These are phyloP conservation scores for Pseudomyrmex dendroicus DNA, from an alignment of 1,140 invertebrate genomes.

Conservation along the genomic window DNA sequence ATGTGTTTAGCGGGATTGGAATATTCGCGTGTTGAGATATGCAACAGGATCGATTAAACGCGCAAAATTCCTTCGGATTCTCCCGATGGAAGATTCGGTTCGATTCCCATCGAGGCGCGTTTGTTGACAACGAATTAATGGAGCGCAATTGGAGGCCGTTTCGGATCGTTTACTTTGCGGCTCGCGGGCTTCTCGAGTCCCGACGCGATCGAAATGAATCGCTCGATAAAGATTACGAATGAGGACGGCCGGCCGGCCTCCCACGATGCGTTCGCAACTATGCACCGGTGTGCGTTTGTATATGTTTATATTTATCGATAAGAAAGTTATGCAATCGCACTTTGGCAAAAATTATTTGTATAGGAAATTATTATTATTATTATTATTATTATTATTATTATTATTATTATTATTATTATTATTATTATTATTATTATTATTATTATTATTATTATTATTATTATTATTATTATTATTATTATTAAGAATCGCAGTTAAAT, in stretches of 20 bases:
- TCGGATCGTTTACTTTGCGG: conserved; percentile 39
- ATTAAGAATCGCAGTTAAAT: too few species aligned
- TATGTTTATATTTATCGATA: too few species aligned
- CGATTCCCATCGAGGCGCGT: conserved; percentile 28
- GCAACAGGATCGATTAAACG: too few species aligned
- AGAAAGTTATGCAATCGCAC: neutral
- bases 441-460: neutral
- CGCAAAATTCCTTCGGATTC: too few species aligned
- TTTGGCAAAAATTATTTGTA: neutral
- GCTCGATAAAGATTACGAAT: conserved; percentile 27
- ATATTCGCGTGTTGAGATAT: too few species aligned
- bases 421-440: neutral
- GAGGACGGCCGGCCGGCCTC: neutral
- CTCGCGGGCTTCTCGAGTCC: neutral
- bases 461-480: neutral
- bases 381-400: neutral
- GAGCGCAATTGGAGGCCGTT: conserved; percentile 23
- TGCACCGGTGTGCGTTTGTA: neutral
- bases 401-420: neutral
- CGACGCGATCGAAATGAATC: conserved; percentile 23
- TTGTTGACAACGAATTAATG: conserved; percentile 50
- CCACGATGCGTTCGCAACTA: conserved; percentile 1
- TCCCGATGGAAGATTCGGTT: conserved; percentile 17
- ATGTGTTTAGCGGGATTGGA: too few species aligned
- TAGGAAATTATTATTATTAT: neutral